phyloP scores from a whole-genome alignment of 30 jellyfish, hydroid and myxozoan species.

The Turritopsis dohrnii region DNA sequence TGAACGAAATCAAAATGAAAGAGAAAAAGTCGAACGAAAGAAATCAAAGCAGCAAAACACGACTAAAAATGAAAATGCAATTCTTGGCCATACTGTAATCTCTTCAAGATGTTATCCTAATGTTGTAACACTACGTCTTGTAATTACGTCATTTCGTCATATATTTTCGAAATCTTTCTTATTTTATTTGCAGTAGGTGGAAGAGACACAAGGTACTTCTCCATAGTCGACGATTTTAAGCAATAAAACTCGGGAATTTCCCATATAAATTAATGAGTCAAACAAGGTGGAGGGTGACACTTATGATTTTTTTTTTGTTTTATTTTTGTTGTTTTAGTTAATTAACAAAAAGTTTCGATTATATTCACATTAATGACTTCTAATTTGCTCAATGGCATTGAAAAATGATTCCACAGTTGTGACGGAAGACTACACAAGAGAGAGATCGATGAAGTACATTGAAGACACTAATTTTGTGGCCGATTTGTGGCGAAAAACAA shows the following conservation, averaged over 20 bases:
- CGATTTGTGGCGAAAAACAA: slow-evolving; percentile 1
- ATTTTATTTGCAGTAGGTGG: background rate
- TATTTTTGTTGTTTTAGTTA: background rate
- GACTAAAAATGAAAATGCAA: background rate
- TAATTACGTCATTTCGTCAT: background rate
- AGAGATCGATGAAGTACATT: background rate
- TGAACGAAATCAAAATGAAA: no score
- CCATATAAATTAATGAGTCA: background rate
- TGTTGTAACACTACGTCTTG: background rate
- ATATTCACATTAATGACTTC: background rate
- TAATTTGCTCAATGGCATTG: background rate
- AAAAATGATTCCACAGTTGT: background rate
- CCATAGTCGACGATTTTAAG: background rate
- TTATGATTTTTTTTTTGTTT: background rate
- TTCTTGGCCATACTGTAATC: background rate
- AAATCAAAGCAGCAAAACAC: background rate
- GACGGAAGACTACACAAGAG: background rate
- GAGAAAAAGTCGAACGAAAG: background rate
- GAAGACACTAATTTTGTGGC: background rate
- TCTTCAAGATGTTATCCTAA: background rate
- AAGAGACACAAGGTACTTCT: background rate
- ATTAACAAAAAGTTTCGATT: background rate
- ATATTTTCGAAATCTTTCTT: no score
- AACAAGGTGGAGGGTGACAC: background rate
- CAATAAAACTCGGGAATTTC: background rate